phyloP scores from a whole-genome alignment of 2,797 vertebrate species.

The Miichthys miiuy region DNA sequence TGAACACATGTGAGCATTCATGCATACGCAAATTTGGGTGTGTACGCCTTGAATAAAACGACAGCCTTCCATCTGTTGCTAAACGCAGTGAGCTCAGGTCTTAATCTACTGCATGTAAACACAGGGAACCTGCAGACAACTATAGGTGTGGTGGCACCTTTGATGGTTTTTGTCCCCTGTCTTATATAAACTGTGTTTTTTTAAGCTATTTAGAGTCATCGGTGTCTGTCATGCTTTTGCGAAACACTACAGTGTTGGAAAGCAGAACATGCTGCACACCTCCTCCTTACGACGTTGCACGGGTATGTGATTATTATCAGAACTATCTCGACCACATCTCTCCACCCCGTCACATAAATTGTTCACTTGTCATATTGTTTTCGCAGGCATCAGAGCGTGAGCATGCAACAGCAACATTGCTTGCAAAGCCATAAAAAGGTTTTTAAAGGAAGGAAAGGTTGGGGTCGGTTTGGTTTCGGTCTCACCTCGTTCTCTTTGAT shows the following conservation, averaged over 20 bases:
- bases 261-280: slow-evolving; percentile 6
- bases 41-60: slow-evolving; percentile 21
- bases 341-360: slow-evolving; percentile 19
- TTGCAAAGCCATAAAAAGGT: not conserved
- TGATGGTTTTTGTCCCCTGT: not conserved
- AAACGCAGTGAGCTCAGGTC: not conserved
- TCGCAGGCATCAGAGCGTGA: slow-evolving; percentile 1
- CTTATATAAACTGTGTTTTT: not conserved
- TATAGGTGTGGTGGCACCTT: not conserved
- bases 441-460: not conserved
- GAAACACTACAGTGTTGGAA: slow-evolving; percentile 1
- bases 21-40: slow-evolving; percentile 25
- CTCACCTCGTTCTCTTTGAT: slow-evolving; percentile 94
- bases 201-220: not conserved
- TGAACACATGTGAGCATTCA: slow-evolving; percentile 10
- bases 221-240: slow-evolving; percentile 13
- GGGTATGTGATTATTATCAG: slow-evolving; percentile 16
- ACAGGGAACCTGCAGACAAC: slow-evolving; percentile 15
- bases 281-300: not conserved
- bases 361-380: slow-evolving; percentile 22
- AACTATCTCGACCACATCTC: slow-evolving; percentile 9
- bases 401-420: not conserved
- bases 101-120: not conserved
- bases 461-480: not conserved
- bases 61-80: not conserved